phyloP scores from a whole-genome alignment of 2,797 vertebrate genomes.

The Enteromius argenteus region DNA sequence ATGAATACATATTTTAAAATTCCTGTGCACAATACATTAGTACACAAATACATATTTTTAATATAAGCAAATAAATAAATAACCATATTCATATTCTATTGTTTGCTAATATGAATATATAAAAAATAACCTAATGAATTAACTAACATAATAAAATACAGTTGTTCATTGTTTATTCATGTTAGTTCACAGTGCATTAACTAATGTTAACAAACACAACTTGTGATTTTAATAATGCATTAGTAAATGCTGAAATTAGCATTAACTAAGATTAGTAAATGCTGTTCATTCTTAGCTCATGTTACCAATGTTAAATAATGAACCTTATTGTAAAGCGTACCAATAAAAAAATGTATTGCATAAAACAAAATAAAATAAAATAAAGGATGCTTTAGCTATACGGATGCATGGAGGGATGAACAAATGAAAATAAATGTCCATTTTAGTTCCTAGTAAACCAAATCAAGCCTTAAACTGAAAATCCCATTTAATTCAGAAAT shows the following conservation, averaged over 20 bases:
- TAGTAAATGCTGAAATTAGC: too few relatives aligned
- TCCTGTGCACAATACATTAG: neutral
- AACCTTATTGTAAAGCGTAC: too few relatives aligned
- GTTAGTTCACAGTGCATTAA: too few relatives aligned
- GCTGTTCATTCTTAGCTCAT: too few relatives aligned
- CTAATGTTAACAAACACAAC: too few relatives aligned
- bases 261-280: too few relatives aligned
- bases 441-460: neutral
- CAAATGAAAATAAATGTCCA: neutral
- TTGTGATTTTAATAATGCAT: too few relatives aligned
- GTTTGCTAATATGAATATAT: neutral
- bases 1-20: neutral
- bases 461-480: neutral
- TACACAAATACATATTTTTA: neutral
- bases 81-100: neutral
- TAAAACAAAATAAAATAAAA: too few relatives aligned
- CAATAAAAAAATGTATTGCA: too few relatives aligned
- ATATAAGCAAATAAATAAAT: neutral
- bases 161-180: too few relatives aligned
- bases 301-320: too few relatives aligned
- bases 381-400: neutral
- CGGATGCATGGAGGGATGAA: neutral
- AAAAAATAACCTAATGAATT: neutral
- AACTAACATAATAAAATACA: too few relatives aligned
- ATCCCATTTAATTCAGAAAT: conserved; percentile 1